Evolutionary conservation across 2,888 invertebrate genomes (phyloP).

Genomic region (Apodemia hepburni): DNA sequence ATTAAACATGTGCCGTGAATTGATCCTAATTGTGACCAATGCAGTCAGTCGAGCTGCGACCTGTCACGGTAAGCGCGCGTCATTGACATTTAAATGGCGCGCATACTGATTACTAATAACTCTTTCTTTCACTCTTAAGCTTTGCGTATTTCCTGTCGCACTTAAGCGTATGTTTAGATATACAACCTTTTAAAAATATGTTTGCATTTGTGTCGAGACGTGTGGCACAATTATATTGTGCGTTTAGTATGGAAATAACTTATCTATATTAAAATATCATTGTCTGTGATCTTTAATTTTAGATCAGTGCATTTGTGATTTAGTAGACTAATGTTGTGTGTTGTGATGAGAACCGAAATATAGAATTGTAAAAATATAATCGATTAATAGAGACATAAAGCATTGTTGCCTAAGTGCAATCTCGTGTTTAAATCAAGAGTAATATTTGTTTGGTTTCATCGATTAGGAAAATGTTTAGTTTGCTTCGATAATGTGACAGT

Average conservation of each 20-base stretch:
- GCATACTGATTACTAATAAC: no score
- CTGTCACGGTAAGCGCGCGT: no score
- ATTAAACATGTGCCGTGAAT: no score
- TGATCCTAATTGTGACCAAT: no score
- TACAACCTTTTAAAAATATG: no score
- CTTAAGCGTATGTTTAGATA: no score
- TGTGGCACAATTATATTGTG: not conserved
- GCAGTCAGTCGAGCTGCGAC: no score
- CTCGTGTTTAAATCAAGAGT: not conserved
- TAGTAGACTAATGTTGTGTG: not conserved
- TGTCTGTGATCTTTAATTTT: not conserved
- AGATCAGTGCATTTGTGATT: conserved; percentile 4
- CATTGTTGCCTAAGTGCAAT: not conserved
- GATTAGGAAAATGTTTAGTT: not conserved
- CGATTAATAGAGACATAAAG: no score
- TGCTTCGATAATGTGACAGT: not conserved
- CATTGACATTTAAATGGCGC: no score
- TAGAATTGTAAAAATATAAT: not conserved
- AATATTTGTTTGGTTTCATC: not conserved
- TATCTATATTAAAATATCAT: conserved; percentile 4
- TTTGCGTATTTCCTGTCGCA: no score
- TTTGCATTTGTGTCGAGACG: not conserved
- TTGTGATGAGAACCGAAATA: not conserved
- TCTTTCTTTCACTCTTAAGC: no score
- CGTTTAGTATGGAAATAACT: no score